A percentile compares a stretch with the other conserved stretches of the same genome.
These are phyloP conservation scores for Macheiramphus alcinus DNA, from an alignment of 2,113 vertebrate genomes.

Conservation along the genomic window DNA sequence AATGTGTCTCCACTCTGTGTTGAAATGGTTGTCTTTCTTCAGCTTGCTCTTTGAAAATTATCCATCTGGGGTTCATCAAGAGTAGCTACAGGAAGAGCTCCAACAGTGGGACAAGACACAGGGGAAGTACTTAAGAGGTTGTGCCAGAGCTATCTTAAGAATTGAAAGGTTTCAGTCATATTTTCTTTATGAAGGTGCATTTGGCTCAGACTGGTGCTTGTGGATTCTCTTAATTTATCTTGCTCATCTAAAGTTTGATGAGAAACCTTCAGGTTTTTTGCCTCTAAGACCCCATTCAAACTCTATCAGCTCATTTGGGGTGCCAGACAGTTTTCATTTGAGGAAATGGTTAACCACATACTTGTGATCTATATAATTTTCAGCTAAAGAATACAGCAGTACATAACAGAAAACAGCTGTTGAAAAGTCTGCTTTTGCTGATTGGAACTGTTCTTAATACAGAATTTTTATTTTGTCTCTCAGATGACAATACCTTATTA, in stretches of 20 bases:
- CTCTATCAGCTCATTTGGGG: not conserved
- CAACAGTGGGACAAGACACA: not conserved
- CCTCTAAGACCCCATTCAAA: not conserved
- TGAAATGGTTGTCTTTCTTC: not conserved
- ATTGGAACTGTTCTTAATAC: not conserved
- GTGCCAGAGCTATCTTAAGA: not conserved
- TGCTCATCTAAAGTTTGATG: not conserved
- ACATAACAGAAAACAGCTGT: constrained; percentile 35
- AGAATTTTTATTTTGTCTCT: constrained; percentile 45
- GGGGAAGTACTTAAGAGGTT: not conserved
- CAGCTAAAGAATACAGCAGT: constrained; percentile 31
- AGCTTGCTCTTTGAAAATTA: not conserved
- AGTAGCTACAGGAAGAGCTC: not conserved
- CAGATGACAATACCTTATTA: constrained; percentile 18
- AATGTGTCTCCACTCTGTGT: not conserved
- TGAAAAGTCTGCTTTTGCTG: not conserved
- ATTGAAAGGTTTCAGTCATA: not conserved
- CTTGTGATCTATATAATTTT: constrained; percentile 50
- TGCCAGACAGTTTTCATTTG: not conserved
- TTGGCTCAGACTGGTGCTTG: not conserved
- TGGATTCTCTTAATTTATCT: not conserved
- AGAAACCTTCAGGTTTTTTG: not conserved
- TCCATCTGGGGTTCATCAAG: not conserved
- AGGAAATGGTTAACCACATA: constrained; percentile 21
- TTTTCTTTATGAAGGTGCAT: not conserved